phyloP scores from a whole-genome alignment of 2,797 vertebrate species.

The Poecilia gillii region DNA sequence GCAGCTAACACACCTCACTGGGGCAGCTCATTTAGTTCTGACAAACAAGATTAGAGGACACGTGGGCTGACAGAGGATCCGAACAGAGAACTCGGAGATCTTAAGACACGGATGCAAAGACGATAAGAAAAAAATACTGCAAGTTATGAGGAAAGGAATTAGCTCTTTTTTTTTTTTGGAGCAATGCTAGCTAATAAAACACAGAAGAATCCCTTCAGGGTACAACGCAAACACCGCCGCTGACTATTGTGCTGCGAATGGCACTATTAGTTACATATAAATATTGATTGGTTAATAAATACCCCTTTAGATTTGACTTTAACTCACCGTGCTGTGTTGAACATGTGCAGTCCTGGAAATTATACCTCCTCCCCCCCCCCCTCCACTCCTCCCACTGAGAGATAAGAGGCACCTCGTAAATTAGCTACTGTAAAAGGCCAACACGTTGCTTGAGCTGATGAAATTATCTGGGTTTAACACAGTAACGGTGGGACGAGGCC shows the following conservation, averaged over 20 bases:
- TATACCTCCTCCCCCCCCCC: neutral
- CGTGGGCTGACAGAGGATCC: conserved; percentile 58
- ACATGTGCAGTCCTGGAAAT: neutral
- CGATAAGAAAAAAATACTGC: neutral
- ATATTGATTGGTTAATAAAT: conserved; percentile 16
- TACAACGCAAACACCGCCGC: neutral
- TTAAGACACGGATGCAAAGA: conserved; percentile 21
- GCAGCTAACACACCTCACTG: conserved; percentile 91
- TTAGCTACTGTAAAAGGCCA: conserved; percentile 1
- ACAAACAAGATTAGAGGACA: conserved; percentile 93
- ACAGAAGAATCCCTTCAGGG: neutral
- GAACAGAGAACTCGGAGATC: conserved; percentile 35
- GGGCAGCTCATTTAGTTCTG: conserved; percentile 92
- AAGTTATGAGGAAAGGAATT: neutral
- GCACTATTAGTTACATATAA: conserved; percentile 7
- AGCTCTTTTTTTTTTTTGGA: neutral
- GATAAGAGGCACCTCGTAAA: neutral
- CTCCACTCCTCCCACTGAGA: neutral
- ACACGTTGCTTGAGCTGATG: neutral
- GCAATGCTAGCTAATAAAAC: neutral
- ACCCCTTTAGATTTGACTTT: conserved; percentile 15
- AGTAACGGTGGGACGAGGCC: neutral
- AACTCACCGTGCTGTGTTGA: neutral
- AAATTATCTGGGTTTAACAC: neutral
- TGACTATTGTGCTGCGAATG: conserved; percentile 2